These are phyloP conservation scores for Labrus mixtus DNA, from an alignment of 2,113 vertebrate genomes.

Conservation along the genomic window DNA sequence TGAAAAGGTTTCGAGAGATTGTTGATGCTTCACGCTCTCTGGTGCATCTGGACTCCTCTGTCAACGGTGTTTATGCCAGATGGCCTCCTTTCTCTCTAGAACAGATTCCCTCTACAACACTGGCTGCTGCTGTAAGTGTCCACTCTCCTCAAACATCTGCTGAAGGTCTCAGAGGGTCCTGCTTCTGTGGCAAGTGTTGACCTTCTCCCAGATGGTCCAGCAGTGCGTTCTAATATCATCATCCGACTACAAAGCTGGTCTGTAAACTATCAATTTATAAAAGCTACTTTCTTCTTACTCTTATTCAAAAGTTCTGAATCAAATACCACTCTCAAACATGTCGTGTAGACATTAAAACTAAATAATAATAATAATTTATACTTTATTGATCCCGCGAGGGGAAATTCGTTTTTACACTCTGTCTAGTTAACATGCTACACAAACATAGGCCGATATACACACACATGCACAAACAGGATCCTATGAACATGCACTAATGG, in stretches of 20 bases:
- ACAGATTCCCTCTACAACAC: background rate
- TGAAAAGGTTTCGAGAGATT: slow-evolving; percentile 1
- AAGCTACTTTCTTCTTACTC: too few relatives aligned
- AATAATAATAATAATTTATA: too few relatives aligned
- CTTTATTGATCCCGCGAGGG: too few relatives aligned
- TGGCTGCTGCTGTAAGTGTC: slow-evolving; percentile 3
- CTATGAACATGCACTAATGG: too few relatives aligned
- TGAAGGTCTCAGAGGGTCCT: slow-evolving; percentile 21
- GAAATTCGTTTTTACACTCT: too few relatives aligned
- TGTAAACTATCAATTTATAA: background rate
- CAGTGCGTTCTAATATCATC: background rate
- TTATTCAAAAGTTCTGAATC: background rate
- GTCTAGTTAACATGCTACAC: too few relatives aligned
- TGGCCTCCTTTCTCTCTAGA: slow-evolving; percentile 24
- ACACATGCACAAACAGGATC: too few relatives aligned
- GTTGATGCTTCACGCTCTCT: slow-evolving; percentile 11
- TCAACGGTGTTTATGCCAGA: slow-evolving; percentile 26
- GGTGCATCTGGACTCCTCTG: slow-evolving; percentile 17
- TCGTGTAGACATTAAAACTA: background rate
- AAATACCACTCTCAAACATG: too few relatives aligned
- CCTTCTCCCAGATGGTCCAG: background rate
- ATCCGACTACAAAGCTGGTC: background rate
- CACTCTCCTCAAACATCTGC: slow-evolving; percentile 24
- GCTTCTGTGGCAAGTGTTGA: background rate
- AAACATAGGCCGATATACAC: too few relatives aligned